Evolutionary conservation across 92 coral and sea anemone species (phyloP).

Genomic region (Umimayanthus chanpuru): DNA sequence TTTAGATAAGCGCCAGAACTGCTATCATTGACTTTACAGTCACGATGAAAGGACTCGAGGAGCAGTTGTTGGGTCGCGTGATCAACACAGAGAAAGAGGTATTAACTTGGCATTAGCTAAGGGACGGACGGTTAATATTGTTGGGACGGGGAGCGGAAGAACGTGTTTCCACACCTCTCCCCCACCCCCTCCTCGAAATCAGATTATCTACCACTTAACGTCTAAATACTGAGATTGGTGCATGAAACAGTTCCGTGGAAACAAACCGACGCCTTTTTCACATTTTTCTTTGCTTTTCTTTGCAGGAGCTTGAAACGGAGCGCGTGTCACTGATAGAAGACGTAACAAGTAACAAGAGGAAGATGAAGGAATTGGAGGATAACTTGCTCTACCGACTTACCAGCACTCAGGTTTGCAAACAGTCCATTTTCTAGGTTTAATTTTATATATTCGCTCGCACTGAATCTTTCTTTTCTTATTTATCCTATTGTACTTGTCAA

Average conservation of each 20-base stretch:
- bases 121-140: background rate
- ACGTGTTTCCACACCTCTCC: no score
- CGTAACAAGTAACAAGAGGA: slow-evolving; percentile 86
- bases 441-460: no score
- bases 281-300: background rate
- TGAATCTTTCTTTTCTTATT: no score
- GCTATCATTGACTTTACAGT: slow-evolving; percentile 92
- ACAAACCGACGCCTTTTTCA: background rate
- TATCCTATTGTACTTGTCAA: no score
- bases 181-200: no score
- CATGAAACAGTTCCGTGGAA: background rate
- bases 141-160: no score
- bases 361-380: slow-evolving; percentile 91
- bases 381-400: slow-evolving; percentile 83
- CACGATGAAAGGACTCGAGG: slow-evolving; percentile 91
- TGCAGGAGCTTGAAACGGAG: slow-evolving; percentile 87
- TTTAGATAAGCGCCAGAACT: slow-evolving; percentile 88
- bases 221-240: background rate
- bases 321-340: slow-evolving; percentile 89
- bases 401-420: slow-evolving; percentile 71
- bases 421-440: no score
- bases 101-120: background rate
- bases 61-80: slow-evolving; percentile 84
- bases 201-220: no score
- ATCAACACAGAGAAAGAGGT: slow-evolving; percentile 96